These are phyloP conservation scores for Neofelis nebulosa DNA, from an alignment of 2,113 vertebrate genomes.

Conservation along the genomic window DNA sequence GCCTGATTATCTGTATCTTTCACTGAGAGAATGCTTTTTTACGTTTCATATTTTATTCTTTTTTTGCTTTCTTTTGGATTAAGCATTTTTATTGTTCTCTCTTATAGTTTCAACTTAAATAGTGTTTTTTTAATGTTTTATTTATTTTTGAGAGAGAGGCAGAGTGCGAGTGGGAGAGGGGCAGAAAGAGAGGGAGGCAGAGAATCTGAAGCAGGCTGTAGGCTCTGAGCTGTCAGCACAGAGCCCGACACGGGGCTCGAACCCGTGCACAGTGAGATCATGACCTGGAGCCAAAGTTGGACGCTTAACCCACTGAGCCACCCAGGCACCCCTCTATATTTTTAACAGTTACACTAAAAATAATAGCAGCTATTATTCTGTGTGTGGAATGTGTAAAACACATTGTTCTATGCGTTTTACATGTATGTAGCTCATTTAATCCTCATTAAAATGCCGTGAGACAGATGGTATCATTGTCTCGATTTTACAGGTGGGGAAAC, in stretches of 20 bases:
- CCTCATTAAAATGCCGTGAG: not conserved
- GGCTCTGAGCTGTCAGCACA: too few relatives aligned
- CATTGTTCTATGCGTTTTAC: not conserved
- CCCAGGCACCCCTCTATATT: not conserved
- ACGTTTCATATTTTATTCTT: not conserved
- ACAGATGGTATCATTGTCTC: not conserved
- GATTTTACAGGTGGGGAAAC: not conserved
- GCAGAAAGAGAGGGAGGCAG: too few relatives aligned
- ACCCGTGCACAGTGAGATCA: too few relatives aligned
- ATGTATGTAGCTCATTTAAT: constrained; percentile 15
- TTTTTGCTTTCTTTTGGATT: not conserved
- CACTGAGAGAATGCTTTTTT: not conserved
- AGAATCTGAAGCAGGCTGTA: too few relatives aligned
- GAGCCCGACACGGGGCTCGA: too few relatives aligned
- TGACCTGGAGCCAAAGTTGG: too few relatives aligned
- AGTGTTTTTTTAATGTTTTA: not conserved
- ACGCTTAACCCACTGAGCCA: too few relatives aligned
- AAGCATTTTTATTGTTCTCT: constrained; percentile 11
- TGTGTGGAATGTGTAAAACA: too few relatives aligned
- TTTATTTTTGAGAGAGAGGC: too few relatives aligned
- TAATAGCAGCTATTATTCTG: not conserved
- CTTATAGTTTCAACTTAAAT: not conserved
- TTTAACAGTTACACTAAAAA: not conserved
- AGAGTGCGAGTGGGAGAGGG: too few relatives aligned
- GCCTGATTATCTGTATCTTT: not conserved